Evolutionary conservation across 2,888 invertebrate genomes (phyloP).

Genomic region (Ophion ellenae): DNA sequence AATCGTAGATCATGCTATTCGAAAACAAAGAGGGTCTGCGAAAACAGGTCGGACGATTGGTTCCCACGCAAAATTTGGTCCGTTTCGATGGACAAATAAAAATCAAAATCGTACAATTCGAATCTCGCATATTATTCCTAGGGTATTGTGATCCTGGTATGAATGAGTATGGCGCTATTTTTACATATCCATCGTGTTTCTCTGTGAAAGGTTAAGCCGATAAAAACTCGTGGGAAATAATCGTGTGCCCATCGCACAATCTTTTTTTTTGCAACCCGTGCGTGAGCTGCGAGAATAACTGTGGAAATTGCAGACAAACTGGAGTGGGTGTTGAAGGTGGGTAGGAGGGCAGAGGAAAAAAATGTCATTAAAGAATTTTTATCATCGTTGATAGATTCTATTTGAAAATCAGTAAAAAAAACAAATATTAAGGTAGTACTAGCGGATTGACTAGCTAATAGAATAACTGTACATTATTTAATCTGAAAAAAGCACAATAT

Average conservation of each 20-base stretch:
- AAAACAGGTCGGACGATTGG: background rate
- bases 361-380: background rate
- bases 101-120: background rate
- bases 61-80: background rate
- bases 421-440: no score
- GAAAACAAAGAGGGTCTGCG: background rate
- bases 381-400: background rate
- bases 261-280: background rate
- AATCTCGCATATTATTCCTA: background rate
- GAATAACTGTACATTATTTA: no score
- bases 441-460: no score
- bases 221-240: constrained; percentile 8
- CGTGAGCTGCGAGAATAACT: background rate
- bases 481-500: no score
- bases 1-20: background rate
- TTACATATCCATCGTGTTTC: background rate
- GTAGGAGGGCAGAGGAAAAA: background rate
- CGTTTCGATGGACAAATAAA: background rate
- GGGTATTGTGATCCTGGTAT: background rate
- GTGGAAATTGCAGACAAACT: background rate
- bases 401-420: background rate
- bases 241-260: background rate
- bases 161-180: background rate
- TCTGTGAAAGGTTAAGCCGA: background rate
- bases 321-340: background rate